These are phyloP conservation scores for Neoaliturus tenellus DNA, from an alignment of 2,888 invertebrate genomes.

Conservation along the genomic window DNA sequence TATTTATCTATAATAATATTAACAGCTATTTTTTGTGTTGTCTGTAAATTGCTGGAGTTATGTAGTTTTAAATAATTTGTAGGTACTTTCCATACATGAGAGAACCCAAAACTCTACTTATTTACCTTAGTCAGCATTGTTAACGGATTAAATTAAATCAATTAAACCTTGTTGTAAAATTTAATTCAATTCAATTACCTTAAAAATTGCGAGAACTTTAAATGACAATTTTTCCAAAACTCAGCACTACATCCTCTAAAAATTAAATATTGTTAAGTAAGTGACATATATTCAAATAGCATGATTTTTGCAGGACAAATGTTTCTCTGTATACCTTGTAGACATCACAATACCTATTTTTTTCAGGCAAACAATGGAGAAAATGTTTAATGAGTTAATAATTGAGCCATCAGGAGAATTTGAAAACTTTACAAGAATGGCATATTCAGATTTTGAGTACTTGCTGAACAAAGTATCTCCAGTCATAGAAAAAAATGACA, in stretches of 20 bases:
- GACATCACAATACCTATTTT: constrained; percentile 16
- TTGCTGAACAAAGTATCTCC: constrained; percentile 54
- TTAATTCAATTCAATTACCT: neutral
- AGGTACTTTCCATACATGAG: neutral
- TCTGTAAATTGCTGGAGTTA: neutral
- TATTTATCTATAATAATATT: neutral
- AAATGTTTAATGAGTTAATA: constrained; percentile 34
- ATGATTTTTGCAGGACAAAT: neutral
- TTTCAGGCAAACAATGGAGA: constrained; percentile 49
- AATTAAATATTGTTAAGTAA: neutral
- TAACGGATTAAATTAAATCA: neutral
- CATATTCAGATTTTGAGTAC: constrained; percentile 33
- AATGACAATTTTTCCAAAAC: neutral
- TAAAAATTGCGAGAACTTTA: neutral
- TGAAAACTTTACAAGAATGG: constrained; percentile 52
- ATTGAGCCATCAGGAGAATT: constrained; percentile 48
- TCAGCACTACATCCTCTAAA: neutral
- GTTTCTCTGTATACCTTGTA: neutral
- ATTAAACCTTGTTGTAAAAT: neutral
- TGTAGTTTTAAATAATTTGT: neutral
- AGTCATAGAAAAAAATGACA: constrained; percentile 37
- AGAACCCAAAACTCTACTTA: neutral
- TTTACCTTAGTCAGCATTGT: neutral
- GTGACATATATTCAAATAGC: neutral
- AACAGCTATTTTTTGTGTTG: neutral